Percentiles rank a stretch among this genome's conserved stretches.
Evolutionary conservation across 2,113 vertebrate species (phyloP).

Genomic region (Thalassoma bifasciatum): DNA sequence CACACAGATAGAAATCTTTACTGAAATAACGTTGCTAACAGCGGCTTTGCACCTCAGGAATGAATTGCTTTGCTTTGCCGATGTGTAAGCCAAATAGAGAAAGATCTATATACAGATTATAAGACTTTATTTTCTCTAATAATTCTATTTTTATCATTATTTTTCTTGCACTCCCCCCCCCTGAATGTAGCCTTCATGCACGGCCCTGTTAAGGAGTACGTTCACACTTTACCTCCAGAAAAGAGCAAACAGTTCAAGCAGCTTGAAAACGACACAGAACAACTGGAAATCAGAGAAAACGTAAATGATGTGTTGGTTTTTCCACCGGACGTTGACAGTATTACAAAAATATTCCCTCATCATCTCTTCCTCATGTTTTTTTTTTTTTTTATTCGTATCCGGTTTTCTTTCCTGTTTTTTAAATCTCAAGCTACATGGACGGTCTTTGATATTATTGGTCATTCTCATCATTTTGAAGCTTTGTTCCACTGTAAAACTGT

Average conservation of each 20-base stretch:
- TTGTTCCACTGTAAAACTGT: slow-evolving; percentile 64
- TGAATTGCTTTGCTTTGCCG: slow-evolving; percentile 58
- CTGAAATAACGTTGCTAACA: slow-evolving; percentile 17
- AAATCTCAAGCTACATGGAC: slow-evolving; percentile 42
- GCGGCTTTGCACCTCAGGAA: slow-evolving; percentile 77
- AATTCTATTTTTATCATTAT: slow-evolving; percentile 81
- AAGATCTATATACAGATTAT: slow-evolving; percentile 60
- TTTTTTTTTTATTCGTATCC: slow-evolving; percentile 29
- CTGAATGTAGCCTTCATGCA: slow-evolving; percentile 60
- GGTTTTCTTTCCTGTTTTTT: slow-evolving; percentile 17
- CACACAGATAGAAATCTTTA: slow-evolving; percentile 15
- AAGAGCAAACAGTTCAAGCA: slow-evolving; percentile 23
- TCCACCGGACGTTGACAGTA: slow-evolving; percentile 53
- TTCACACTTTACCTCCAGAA: neutral
- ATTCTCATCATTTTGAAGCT: slow-evolving; percentile 52
- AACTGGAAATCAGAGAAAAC: slow-evolving; percentile 51
- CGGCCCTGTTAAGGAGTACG: slow-evolving; percentile 31
- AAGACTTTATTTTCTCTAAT: slow-evolving; percentile 77
- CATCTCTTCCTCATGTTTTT: slow-evolving; percentile 11
- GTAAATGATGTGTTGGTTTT: slow-evolving; percentile 37
- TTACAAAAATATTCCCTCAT: slow-evolving; percentile 41
- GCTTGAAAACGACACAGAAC: slow-evolving; percentile 36
- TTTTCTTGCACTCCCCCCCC: slow-evolving; percentile 60
- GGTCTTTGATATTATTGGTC: slow-evolving; percentile 51
- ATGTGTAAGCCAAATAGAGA: slow-evolving; percentile 64